Base-by-base conservation (phyloP, 53 echinoderm and acorn worm species). In the Arbacia lixula region DNA sequence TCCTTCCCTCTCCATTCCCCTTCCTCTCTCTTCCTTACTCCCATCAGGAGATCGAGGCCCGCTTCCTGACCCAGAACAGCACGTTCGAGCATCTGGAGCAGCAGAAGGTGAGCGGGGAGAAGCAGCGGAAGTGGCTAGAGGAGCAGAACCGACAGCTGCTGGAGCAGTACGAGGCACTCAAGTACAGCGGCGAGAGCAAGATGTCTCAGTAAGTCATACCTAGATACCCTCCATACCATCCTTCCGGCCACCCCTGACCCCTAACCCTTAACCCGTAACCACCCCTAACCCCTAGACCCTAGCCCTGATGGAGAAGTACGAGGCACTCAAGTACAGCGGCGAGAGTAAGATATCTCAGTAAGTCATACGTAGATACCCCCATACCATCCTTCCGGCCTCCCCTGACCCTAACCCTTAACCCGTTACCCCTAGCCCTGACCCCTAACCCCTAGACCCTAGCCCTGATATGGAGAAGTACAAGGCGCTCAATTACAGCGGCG, bases 301-400 rank as follows among this genome's bases (percentile, higher is more conserved):
- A 20, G 89, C 92, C 36, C 87, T 95, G 12, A 73, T 90, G 39
- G 91, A 95, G 72, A 88, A 92, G 21, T 99, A 99, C 63, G 99
- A 99, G 71, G 95, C 89, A 0, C 92, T 99, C 94, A 99, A 99
- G 33, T 99, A 99, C 89, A 99, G 94, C 74, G 99, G 99, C 12
- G 99, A 99, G 20, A 95, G 91, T 36, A 92, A 95, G 46, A 89
- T 92, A 89, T 95, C 99, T 3, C 92, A 88, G 99, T 99, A 52
- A 94, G 99, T 86, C 2, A 19, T n/a, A n/a, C n/a, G n/a, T n/a
- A n/a, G n/a, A n/a, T n/a, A n/a, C n/a, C n/a, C n/a, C n/a, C n/a
- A n/a, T n/a, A n/a, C n/a, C n/a, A n/a, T n/a, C n/a, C n/a, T n/a
- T n/a, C n/a, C n/a, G n/a, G n/a, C n/a, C n/a, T n/a, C n/a, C n/a